Base-by-base conservation (phyloP, 2,113 vertebrate genomes). In the Clarias magur region DNA sequence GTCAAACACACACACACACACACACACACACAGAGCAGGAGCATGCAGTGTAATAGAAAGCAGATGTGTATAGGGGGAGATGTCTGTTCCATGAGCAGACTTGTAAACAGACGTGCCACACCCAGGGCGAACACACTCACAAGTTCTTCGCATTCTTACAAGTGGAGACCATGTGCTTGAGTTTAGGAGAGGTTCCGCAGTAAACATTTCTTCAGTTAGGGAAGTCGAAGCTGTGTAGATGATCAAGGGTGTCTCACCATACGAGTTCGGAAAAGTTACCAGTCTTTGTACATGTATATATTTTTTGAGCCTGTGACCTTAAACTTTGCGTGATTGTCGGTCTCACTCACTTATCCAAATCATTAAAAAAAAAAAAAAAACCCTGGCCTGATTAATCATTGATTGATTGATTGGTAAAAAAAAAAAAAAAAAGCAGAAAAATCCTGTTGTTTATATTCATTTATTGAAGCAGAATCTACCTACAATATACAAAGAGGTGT, bases 101-200 rank as follows among this genome's bases (percentile, higher is more conserved):
- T 89, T 89, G 85, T 90, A 92, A 91, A 91, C 90, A 90, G 83
- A 86, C 25, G 12, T 87, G 91, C 89, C 91, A 87, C 91, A 88
- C 89, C 91, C 90, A 13, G 60, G 60, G 2, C 72, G 72, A 78
- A 84, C 63, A 82, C n/a, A 53, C 86, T 78, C 65, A 76, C 30
- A 53, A 88, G 89, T 89, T 91, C 62, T 81, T 89, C 38, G 5
- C 65, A 86, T 90, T 80, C 85, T 85, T 88, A 57, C 25, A 67
- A 83, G 59, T 80, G 13, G 59, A 84, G 54, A 8, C 73, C 76
- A 88, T 80, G 84, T 63, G 86, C 68, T 75, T 62, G 27, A 68
- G 79, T 19, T 81, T 13, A 59, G 9, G 16, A 21, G 57, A 42
- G 57, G 30, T 56, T 80, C 73, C 81, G 12, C 38, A 73, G 13